These are phyloP conservation scores for Pomacea maculata DNA, from an alignment of 1,140 invertebrate genomes.

Conservation along the genomic window DNA sequence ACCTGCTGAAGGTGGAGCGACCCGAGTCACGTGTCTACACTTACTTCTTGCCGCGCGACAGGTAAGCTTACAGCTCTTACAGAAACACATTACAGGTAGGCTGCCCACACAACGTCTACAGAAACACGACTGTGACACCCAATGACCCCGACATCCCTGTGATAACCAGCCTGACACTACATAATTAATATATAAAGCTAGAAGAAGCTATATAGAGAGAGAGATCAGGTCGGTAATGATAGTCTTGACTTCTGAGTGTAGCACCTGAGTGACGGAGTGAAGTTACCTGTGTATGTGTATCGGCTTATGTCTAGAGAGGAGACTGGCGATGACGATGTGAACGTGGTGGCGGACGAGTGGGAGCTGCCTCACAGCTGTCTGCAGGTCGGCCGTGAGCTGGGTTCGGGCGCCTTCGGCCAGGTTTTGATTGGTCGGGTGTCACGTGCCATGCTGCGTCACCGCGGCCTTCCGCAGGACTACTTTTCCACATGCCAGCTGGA, in stretches of 20 bases:
- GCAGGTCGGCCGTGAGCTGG: constrained; percentile 80
- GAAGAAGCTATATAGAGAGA: background rate
- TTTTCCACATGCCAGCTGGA: background rate
- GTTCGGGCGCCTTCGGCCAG: constrained; percentile 86
- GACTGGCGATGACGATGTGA: background rate
- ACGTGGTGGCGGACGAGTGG: constrained; percentile 67
- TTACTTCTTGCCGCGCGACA: constrained; percentile 5
- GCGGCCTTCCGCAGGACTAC: constrained; percentile 21
- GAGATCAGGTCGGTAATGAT: background rate
- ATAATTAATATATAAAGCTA: background rate
- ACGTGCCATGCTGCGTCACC: constrained; percentile 33
- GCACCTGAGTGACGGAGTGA: background rate
- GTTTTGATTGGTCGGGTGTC: constrained; percentile 64
- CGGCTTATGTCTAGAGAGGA: background rate
- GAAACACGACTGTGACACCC: background rate
- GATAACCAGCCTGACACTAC: too few species aligned
- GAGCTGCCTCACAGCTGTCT: constrained; percentile 82
- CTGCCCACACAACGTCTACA: too few species aligned
- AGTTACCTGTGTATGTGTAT: background rate
- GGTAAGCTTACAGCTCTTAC: background rate
- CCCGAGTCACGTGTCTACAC: constrained; percentile 15
- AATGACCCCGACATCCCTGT: too few species aligned
- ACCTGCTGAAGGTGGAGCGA: background rate
- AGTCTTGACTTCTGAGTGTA: too few species aligned
- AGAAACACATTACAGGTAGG: background rate